Evolutionary conservation across 1,140 invertebrate genomes (phyloP), one percentile per base, ranked within the genome.

Genomic region (Trissolcus basalis): DNA sequence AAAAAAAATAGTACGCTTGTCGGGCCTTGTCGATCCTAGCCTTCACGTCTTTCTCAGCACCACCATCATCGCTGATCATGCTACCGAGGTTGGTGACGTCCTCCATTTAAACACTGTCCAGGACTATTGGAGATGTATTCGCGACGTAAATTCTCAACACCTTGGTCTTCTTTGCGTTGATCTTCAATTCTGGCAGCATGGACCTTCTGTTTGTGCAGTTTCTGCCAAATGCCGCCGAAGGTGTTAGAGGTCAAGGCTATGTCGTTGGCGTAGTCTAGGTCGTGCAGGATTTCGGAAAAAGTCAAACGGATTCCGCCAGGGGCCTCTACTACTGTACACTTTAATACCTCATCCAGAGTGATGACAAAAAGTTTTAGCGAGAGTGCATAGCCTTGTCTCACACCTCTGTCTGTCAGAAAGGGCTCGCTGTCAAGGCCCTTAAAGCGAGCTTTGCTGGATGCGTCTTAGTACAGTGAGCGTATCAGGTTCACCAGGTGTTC

Each of bases 211-310:
- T 45, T 58, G 4, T 51, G 36, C 51, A 68, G 13, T 16, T 68
- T 68, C 10, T 14, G 47, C 13, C 58, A 54, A 12, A 68, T 68
- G 12, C 63, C 53, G 7, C 14, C 36, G 8, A 58, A 33, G 36
- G 33, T 50, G 14, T 67, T 44, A 11, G 63, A 56, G 15, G 13
- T 12, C 33, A 67, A 13, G 51, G 19, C 53, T 9, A 67, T 56
- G 13, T 67, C 63, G 32, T 67, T 53, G n/a, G 63, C 51, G 53
- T 54, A 65, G 44, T 65, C 63, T 15, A 67, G 36, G 12, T 64
- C 51, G 43, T 58, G 45, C 0, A 56, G 14, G 3, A 19, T 39
- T 27, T 67, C 54, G 35, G 27, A 11, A 16, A 64, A 36, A 0
- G 51, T 55, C 61, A 43, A 64, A 0, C 39, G 41, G 8, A 64